Percentiles rank a stretch among this genome's conserved stretches.
Evolutionary conservation across 2,113 vertebrate genomes (phyloP).

Genomic region (Cathartes aura): DNA sequence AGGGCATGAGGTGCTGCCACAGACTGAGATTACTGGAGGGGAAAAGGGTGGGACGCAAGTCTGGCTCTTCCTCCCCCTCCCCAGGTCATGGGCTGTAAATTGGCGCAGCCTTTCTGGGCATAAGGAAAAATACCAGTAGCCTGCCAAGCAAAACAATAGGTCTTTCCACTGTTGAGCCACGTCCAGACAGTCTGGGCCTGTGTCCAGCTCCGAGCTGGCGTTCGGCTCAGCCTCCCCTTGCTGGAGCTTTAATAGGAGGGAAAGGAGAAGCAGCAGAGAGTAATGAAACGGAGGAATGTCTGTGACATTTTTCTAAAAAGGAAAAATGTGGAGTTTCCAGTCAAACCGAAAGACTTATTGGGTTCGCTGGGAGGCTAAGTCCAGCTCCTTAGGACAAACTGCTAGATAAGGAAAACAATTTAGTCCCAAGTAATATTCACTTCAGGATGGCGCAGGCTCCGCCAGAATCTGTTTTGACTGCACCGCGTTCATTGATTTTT

Average conservation of each 20-base stretch:
- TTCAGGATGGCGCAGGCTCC: slow-evolving; percentile 1
- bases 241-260: slow-evolving; percentile 59
- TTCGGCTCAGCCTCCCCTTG: slow-evolving; percentile 54
- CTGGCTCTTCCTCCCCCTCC: slow-evolving; percentile 79
- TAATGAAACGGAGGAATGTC: slow-evolving; percentile 74
- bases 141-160: slow-evolving; percentile 82
- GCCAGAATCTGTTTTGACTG: slow-evolving; percentile 58
- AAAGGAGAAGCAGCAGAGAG: slow-evolving; percentile 63
- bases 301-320: slow-evolving; percentile 82
- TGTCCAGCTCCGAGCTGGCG: slow-evolving; percentile 74
- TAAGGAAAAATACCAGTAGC: slow-evolving; percentile 77
- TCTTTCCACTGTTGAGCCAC: slow-evolving; percentile 79
- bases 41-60: slow-evolving; percentile 58
- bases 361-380: slow-evolving; percentile 73
- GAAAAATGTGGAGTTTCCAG: slow-evolving; percentile 80
- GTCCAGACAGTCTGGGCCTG: slow-evolving; percentile 81
- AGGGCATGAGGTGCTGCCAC: not conserved
- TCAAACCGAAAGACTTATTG: slow-evolving; percentile 78
- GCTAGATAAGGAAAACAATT: slow-evolving; percentile 66
- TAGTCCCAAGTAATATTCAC: slow-evolving; percentile 60
- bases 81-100: slow-evolving; percentile 74
- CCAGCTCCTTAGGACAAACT: slow-evolving; percentile 69
- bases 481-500: not conserved
- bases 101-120: slow-evolving; percentile 78
- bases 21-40: slow-evolving; percentile 62